Conservation (phyloP, 2,888 invertebrate species). For the Agonopterix arenella region DNA sequence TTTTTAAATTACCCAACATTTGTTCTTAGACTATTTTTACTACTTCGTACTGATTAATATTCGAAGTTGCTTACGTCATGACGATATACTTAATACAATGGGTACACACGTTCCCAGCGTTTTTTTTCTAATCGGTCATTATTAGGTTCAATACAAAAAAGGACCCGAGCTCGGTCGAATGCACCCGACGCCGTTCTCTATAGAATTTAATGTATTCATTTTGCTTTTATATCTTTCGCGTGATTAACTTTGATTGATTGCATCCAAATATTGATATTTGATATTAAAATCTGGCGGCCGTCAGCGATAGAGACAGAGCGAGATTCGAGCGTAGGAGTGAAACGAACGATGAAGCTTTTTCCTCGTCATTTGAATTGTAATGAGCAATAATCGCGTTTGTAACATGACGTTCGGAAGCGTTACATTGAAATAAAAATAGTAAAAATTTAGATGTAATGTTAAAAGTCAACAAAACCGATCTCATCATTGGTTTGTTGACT, state of each 20-base stretch:
- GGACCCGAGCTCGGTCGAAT: conserved; percentile 43
- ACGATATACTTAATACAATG: conserved; percentile 54
- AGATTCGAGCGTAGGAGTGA: conserved; percentile 15
- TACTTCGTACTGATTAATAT: conserved; percentile 56
- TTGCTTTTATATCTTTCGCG: conserved; percentile 73
- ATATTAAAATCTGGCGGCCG: conserved; percentile 46
- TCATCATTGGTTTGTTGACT: no score
- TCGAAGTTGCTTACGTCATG: conserved; percentile 62
- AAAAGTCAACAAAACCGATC: no score
- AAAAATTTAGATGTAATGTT: no score
- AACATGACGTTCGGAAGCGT: conserved; percentile 35
- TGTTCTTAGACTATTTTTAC: conserved; percentile 4
- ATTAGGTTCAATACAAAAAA: conserved; percentile 55
- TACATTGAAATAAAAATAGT: no score
- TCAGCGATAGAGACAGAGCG: conserved; percentile 28
- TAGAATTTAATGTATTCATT: conserved; percentile 69
- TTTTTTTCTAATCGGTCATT: conserved; percentile 66
- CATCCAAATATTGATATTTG: conserved; percentile 73
- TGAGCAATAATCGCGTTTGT: conserved; percentile 34
- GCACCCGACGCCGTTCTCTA: conserved; percentile 51
- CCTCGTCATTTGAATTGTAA: conserved; percentile 37
- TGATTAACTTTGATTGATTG: conserved; percentile 76
- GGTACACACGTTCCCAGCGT: conserved; percentile 46
- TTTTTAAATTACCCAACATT: conserved; percentile 44
- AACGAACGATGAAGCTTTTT: conserved; percentile 21